Percentiles rank a stretch among this genome's conserved stretches.
These are phyloP conservation scores for Atherinomorus stipes DNA, from an alignment of 2,113 vertebrate genomes.

Conservation along the genomic window DNA sequence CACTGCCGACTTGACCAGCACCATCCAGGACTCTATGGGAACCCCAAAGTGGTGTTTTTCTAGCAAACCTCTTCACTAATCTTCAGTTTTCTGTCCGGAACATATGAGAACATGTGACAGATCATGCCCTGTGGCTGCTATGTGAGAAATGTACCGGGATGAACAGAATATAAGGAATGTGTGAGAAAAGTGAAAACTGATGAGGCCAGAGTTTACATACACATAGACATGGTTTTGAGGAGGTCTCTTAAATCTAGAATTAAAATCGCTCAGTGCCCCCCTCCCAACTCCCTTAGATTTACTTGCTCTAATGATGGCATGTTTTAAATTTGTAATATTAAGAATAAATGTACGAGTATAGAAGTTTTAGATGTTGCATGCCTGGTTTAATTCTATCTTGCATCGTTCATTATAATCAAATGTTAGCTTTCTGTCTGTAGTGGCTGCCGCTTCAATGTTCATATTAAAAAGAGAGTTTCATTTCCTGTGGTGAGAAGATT, in stretches of 20 bases:
- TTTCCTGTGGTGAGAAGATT: conserved; percentile 35
- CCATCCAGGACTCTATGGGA: conserved; percentile 18
- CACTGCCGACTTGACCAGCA: conserved; percentile 36
- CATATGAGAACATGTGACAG: conserved; percentile 21
- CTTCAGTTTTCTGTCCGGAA: conserved; percentile 35
- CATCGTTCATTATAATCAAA: conserved; percentile 11
- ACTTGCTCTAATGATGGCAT: too few relatives aligned
- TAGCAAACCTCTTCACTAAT: conserved; percentile 30
- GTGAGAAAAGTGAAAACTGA: background rate
- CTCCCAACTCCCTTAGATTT: background rate
- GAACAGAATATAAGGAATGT: conserved; percentile 30
- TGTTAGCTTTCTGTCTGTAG: conserved; percentile 6
- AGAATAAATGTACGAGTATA: background rate
- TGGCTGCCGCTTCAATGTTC: conserved; percentile 26
- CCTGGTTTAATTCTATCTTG: background rate
- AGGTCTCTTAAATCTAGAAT: conserved; percentile 1
- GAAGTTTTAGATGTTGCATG: background rate
- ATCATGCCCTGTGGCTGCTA: conserved; percentile 26
- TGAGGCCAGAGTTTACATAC: background rate
- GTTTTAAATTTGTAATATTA: background rate
- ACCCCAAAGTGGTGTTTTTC: conserved; percentile 21
- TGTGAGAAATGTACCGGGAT: conserved; percentile 22
- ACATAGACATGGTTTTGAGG: background rate
- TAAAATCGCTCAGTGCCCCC: conserved; percentile 10
- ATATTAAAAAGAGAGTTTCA: conserved; percentile 30